Base-by-base conservation (phyloP, 1,140 invertebrate species). In the Theocolax elegans region DNA sequence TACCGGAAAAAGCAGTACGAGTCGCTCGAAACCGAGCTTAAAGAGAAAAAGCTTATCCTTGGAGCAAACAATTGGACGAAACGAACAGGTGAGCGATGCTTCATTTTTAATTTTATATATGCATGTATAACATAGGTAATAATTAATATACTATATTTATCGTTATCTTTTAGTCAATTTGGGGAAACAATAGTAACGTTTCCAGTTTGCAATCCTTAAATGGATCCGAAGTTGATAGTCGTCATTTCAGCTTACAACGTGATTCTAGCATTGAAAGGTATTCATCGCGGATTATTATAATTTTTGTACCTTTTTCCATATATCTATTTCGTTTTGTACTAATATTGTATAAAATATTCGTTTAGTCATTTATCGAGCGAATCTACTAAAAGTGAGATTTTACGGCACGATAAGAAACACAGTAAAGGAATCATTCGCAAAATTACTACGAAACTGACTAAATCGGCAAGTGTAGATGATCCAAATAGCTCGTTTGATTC, bases 351-450 rank as follows among this genome's bases (percentile, higher is more conserved):
- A 35, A 4, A 6, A 35, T 6, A 35, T 35, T 35, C 17, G n/a
- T 81, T 65, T 73, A 91, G 92, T 75, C 90, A 93, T 51, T 84
- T 95, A 56, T 95, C 94, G 0, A 92, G 91, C 48, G 92, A 92
- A 19, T 96, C 94, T 7, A 93, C 92, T 0, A 93, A 94, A 78
- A 95, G 94, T 80, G 94, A 95, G 76, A 88, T 93, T 63, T 82
- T 92, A 2, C 89, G 90, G 2, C 82, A 87, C 60, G 84, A 85
- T 13, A 94, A 94, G 75, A 94, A 93, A 80, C 94, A 94, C 80
- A 92, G 92, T 80, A 93, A 93, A 81, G 89, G 93, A 38, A 82
- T 96, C 49, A 93, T 95, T 77, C 92, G 92, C 27, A 95, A 95
- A 85, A 84, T 96, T 56, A 81, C 83, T 2, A 93, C 92, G 73